Base-by-base conservation (phyloP, 2,888 invertebrate species). In the Cheilosia pagana region DNA sequence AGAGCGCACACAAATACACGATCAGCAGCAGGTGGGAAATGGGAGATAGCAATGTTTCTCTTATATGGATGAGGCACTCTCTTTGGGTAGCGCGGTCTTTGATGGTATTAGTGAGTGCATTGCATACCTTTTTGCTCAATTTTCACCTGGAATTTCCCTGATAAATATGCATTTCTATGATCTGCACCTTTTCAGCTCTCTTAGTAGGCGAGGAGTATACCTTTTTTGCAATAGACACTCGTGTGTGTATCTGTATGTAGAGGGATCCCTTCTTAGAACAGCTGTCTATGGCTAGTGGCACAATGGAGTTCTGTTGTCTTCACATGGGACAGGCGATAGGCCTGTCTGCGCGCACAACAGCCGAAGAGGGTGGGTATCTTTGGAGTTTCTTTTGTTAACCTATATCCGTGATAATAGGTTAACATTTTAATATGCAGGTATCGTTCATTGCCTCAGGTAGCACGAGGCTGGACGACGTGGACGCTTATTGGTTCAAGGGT, bases 401-500 rank as follows among this genome's bases (percentile, higher is more conserved):
- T 86, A 86, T 86, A 86, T 86, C 86, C 86, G 81, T 86, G 86
- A 86, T 86, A 86, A 86, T 86, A 86, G 86, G 86, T 86, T 81
- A 86, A 81, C 76, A 86, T 86, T 86, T 86, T 86, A 86, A 86
- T 86, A 86, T 86, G 86, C 86, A 86, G 86, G 86, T 86, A 86
- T 86, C 86, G 86, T 86, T 86, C 86, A 72, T 68, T 72, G 86
- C 81, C 81, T 63, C 79, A 85, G 83, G 83, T 85, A 85, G 65
- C 62, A 79, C 82, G 62, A 85, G 79, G 85, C 81, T 79, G 81
- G 81, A 76, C 81, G 72, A 75, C 43, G 65, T 65, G 85, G 71
- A 76, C 81, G 86, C 85, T 86, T 81, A 81, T 86, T 86, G 81
- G 86, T 86, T 86, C 86, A 86, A 86, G 86, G 86, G 86, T 86